Percentiles rank a stretch among this genome's conserved stretches.
phyloP scores from a whole-genome alignment of 2,797 vertebrate species.

The Decapterus maruadsi region DNA sequence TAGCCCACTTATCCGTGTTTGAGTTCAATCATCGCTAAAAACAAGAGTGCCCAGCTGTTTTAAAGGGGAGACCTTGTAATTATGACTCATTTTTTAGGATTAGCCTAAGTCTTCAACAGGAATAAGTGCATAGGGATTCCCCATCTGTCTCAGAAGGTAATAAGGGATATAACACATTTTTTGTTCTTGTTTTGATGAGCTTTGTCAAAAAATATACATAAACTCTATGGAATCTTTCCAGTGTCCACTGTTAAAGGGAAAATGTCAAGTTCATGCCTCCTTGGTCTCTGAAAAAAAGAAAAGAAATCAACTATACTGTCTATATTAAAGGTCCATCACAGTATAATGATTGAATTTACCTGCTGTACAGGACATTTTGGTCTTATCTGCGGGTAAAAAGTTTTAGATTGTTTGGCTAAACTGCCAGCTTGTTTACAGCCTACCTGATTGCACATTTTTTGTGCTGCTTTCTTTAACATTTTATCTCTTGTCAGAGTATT shows the following conservation, averaged over 20 bases:
- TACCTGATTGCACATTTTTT: background rate
- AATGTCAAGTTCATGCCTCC: background rate
- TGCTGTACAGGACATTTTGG: background rate
- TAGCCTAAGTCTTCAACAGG: background rate
- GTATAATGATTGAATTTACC: background rate
- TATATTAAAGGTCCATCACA: background rate
- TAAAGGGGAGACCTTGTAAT: background rate
- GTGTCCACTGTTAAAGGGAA: background rate
- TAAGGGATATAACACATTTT: background rate
- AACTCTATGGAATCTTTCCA: background rate
- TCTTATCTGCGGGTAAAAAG: background rate
- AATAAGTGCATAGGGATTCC: background rate
- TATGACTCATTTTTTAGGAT: background rate
- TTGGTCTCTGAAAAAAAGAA: too few relatives aligned
- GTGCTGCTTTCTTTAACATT: background rate
- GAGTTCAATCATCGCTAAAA: background rate
- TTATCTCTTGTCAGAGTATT: conserved; percentile 4
- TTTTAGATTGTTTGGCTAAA: background rate
- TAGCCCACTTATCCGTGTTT: background rate
- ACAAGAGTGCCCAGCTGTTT: background rate
- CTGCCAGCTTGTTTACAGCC: background rate
- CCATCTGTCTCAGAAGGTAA: background rate
- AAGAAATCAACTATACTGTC: too few relatives aligned
- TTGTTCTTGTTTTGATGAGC: background rate
- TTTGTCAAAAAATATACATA: background rate